Conservation (phyloP, 2,888 invertebrate genomes). For the Leuctra nigra region DNA sequence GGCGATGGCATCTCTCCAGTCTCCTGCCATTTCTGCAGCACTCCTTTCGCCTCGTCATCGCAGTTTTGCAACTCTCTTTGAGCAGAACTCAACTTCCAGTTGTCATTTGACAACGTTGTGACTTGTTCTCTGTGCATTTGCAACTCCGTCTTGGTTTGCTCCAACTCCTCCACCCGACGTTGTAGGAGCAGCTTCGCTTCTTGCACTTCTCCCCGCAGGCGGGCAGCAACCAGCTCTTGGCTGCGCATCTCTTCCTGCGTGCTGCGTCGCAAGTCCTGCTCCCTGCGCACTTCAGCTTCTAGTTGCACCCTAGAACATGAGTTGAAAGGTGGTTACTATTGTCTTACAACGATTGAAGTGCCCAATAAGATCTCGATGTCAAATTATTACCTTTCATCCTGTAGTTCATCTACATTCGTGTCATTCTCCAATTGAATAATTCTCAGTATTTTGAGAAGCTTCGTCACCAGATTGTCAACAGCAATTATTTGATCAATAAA, state of each 20-base stretch:
- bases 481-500: conserved; percentile 67
- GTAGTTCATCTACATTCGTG: conserved; percentile 45
- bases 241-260: conserved; percentile 39
- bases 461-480: conserved; percentile 67
- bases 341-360: neutral
- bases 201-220: conserved; percentile 48
- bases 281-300: conserved; percentile 21
- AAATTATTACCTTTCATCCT: conserved; percentile 28
- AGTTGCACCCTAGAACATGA: conserved; percentile 18
- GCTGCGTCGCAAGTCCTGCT: conserved; percentile 20
- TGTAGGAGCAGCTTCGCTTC: conserved; percentile 48
- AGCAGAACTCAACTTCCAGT: conserved; percentile 50
- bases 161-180: conserved; percentile 46
- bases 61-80: conserved; percentile 38
- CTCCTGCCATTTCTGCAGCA: conserved; percentile 41
- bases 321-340: no score
- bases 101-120: conserved; percentile 50
- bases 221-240: conserved; percentile 48
- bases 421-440: conserved; percentile 67
- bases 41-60: conserved; percentile 40
- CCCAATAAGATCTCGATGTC: neutral
- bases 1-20: conserved; percentile 39
- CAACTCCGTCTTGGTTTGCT: conserved; percentile 46
- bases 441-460: conserved; percentile 62
- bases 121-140: conserved; percentile 50